A percentile compares a stretch with the other conserved stretches of the same genome.
Conservation (phyloP, 2,113 vertebrate genomes). For the Phalacrocorax carbo region DNA sequence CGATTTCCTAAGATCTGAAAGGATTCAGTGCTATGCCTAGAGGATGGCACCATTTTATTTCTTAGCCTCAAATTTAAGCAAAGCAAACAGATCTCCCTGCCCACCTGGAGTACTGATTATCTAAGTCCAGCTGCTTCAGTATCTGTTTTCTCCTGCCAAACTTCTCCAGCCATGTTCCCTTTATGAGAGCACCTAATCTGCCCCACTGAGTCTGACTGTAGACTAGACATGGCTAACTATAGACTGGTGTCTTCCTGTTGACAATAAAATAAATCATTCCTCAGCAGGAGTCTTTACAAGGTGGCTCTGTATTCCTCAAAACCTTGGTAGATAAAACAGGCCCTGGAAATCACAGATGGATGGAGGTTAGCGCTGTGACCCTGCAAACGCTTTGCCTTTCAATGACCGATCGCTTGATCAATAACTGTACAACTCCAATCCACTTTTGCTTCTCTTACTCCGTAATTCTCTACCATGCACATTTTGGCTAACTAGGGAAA, state of each 20-base stretch:
- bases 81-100: neutral
- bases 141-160: neutral
- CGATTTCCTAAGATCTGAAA: neutral
- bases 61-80: neutral
- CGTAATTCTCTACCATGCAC: neutral
- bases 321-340: neutral
- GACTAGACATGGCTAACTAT: neutral
- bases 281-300: neutral
- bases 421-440: neutral
- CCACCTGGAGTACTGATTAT: neutral
- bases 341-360: neutral
- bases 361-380: neutral
- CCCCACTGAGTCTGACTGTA: conserved; percentile 24
- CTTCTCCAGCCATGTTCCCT: neutral
- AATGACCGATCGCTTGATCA: neutral
- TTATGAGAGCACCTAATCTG: neutral
- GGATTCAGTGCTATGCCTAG: neutral
- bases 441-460: neutral
- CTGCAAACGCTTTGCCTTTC: neutral
- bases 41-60: neutral
- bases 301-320: neutral
- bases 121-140: neutral
- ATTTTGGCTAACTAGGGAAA: neutral
- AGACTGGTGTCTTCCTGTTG: neutral
- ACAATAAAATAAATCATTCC: neutral